Evolutionary conservation across 1,140 invertebrate genomes (phyloP).

Genomic region (Ruditapes philippinarum): DNA sequence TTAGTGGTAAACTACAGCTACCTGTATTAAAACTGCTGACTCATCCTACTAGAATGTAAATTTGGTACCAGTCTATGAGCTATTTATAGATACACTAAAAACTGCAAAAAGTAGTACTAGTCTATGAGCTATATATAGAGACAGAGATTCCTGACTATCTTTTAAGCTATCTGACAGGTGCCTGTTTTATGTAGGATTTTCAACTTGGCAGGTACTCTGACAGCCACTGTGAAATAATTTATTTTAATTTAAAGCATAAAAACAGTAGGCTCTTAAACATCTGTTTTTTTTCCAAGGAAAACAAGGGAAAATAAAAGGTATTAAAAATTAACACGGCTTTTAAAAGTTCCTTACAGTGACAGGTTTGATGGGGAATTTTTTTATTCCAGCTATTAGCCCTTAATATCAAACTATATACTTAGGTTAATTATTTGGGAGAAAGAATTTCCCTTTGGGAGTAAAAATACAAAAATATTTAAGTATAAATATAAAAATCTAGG

Average conservation of each 20-base stretch:
- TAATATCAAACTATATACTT: no score
- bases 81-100: constrained; percentile 28
- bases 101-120: neutral
- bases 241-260: neutral
- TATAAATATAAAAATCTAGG: no score
- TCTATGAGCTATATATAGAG: neutral
- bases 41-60: constrained; percentile 15
- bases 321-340: neutral
- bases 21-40: constrained; percentile 17
- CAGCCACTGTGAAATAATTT: constrained; percentile 6
- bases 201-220: neutral
- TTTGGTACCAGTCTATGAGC: constrained; percentile 11
- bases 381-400: no score
- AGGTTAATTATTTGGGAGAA: no score
- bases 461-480: no score
- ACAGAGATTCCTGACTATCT: neutral
- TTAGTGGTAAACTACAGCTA: no score
- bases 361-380: no score
- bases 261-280: neutral
- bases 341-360: no score
- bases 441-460: no score
- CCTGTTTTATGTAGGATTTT: constrained; percentile 21
- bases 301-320: neutral
- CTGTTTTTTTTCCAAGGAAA: neutral
- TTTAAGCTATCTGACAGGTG: constrained; percentile 11